Conservation (phyloP, 1,140 invertebrate genomes). For the Stegodyphus mimosarum region DNA sequence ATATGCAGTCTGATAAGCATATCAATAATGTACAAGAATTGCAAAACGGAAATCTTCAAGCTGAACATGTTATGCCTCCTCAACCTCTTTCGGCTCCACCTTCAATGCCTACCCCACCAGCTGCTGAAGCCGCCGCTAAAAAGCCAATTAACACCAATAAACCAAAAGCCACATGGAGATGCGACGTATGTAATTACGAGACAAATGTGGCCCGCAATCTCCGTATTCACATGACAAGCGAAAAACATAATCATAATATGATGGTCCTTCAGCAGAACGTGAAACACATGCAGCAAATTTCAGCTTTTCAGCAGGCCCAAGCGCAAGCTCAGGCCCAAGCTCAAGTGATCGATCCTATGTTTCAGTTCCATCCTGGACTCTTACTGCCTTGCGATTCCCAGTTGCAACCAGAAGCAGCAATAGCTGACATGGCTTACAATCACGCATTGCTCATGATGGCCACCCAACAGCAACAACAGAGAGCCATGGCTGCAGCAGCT, state of each 20-base stretch:
- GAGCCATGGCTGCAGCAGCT: slow-evolving; percentile 62
- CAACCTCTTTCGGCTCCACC: slow-evolving; percentile 33
- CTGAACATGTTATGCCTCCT: slow-evolving; percentile 55
- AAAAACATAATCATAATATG: slow-evolving; percentile 98
- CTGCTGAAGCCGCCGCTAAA: slow-evolving; percentile 29
- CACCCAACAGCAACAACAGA: slow-evolving; percentile 64
- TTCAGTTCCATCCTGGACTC: slow-evolving; percentile 73
- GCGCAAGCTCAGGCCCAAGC: slow-evolving; percentile 59
- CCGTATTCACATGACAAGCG: slow-evolving; percentile 95
- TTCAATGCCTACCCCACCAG: slow-evolving; percentile 38
- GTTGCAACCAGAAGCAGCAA: slow-evolving; percentile 78
- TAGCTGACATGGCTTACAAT: slow-evolving; percentile 95
- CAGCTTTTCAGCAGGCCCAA: slow-evolving; percentile 65
- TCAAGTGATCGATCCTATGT: slow-evolving; percentile 65
- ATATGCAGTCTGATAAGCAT: slow-evolving; percentile 99
- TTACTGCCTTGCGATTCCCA: slow-evolving; percentile 63
- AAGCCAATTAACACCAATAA: slow-evolving; percentile 70
- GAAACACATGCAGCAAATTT: slow-evolving; percentile 92
- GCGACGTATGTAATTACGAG: slow-evolving; percentile 98
- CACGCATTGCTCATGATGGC: slow-evolving; percentile 92
- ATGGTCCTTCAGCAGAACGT: slow-evolving; percentile 96
- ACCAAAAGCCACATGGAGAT: slow-evolving; percentile 94
- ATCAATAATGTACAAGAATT: slow-evolving; percentile 99
- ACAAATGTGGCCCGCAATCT: slow-evolving; percentile 97
- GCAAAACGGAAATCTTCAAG: slow-evolving; percentile 77